phyloP scores from a whole-genome alignment of 2,113 vertebrate species.

The Butastur rufipennis region DNA sequence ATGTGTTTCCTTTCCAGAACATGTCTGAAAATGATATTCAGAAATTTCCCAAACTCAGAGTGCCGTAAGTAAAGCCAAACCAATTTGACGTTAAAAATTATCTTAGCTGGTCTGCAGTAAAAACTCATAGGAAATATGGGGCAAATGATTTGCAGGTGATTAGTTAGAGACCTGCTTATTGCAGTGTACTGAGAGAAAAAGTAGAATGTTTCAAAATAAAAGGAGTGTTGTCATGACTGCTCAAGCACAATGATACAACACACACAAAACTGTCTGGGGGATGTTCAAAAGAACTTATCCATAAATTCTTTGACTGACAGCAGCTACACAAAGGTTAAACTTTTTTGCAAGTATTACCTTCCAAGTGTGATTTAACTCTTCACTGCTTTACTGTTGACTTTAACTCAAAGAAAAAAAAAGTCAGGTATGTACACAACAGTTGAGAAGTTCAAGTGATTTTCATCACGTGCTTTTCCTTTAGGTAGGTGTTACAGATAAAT shows the following conservation, averaged over 20 bases:
- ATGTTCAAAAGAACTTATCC: not conserved
- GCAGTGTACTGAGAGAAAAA: not conserved
- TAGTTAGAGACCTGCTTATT: not conserved
- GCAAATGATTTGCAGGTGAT: not conserved
- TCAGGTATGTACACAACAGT: not conserved
- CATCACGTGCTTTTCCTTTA: not conserved
- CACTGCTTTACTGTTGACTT: not conserved
- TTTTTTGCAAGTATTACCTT: not conserved
- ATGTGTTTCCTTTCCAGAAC: slow-evolving; percentile 78
- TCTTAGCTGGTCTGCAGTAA: not conserved
- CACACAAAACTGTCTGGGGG: not conserved
- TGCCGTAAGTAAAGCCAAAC: slow-evolving; percentile 85
- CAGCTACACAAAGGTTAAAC: not conserved
- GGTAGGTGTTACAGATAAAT: not conserved
- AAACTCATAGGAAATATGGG: not conserved
- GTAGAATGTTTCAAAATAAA: not conserved
- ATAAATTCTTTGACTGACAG: not conserved
- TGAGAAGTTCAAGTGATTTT: not conserved
- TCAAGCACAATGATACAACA: not conserved
- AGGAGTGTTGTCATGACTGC: not conserved
- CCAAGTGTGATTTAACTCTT: not conserved
- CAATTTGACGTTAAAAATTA: not conserved
- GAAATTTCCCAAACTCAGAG: slow-evolving; percentile 88
- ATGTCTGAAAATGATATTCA: slow-evolving; percentile 92
- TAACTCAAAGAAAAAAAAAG: not conserved